phyloP scores from a whole-genome alignment of 2,888 invertebrate genomes.

The Rhopalosiphum nymphaeae region DNA sequence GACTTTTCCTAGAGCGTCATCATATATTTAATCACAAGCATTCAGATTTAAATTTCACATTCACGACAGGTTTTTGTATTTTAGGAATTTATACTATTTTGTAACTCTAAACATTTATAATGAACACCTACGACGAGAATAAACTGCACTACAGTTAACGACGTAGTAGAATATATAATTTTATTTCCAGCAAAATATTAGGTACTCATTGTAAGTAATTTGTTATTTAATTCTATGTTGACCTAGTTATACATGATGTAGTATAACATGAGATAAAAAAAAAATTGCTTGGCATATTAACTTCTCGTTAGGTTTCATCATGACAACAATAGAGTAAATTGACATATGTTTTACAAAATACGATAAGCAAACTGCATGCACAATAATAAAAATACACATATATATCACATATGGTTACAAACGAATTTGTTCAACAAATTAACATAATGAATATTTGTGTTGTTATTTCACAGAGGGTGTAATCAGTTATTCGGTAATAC shows the following conservation, averaged over 20 bases:
- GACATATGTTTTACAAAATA: background rate
- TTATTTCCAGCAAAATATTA: background rate
- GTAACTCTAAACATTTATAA: background rate
- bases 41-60: background rate
- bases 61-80: background rate
- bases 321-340: too few species aligned
- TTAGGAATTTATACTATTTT: background rate
- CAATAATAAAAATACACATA: background rate
- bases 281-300: background rate
- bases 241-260: background rate
- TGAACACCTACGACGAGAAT: background rate
- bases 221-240: slow-evolving; percentile 14
- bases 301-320: background rate
- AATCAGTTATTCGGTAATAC: slow-evolving; percentile 83
- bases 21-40: background rate
- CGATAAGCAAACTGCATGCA: background rate
- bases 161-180: background rate
- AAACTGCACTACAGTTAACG: background rate
- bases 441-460: background rate
- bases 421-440: background rate
- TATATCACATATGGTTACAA: background rate
- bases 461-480: slow-evolving; percentile 74
- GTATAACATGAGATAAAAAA: background rate
- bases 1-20: background rate
- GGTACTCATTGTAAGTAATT: background rate